Base-by-base conservation (phyloP, 2,113 vertebrate species). In the Sylvilagus bachmani region DNA sequence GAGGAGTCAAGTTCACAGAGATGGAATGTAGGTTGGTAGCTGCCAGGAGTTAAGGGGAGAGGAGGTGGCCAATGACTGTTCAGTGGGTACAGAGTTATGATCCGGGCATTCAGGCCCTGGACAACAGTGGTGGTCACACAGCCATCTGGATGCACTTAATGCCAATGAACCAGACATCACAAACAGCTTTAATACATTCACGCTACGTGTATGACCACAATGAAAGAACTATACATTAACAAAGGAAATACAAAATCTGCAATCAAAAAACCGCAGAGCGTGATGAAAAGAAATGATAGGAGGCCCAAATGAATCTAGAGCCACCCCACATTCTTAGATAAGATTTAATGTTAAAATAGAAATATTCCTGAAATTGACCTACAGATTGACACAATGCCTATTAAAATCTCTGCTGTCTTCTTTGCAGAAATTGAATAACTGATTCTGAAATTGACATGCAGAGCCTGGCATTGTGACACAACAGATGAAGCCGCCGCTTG, bases 281-380 rank as follows among this genome's bases (percentile, higher is more conserved):
- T 69, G 82, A 77, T 25, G 74, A 51, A 78, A 92, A 90, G 53
- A 92, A 82, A 90, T 44, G 31, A 5, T 83, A 67, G 17, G 82
- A 82, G 27, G 61, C 3, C 33, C 44, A 73, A 75, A 61, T 67
- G 71, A 77, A 58, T 49, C 17, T 25, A 82, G 77, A 94, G 17
- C 13, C 9, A 53, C 24, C 16, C 14, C 70, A 70, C 33, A 22
- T 67, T 53, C 38, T 31, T 10, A 22, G n/a, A 25, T 55, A 5
- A 9, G 27, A 62, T 69, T 44, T 77, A 12, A 14, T 27, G 44
- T 82, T 61, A 58, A 49, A 5, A 79, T 22, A 29, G 4, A 14
- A 58, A 12, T 11, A 78, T 24, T 36, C 3, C 27, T 4, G 33
- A 77, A 29, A 77, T 7, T 44, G 21, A 66, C 33, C 62, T 58